Base-by-base conservation (phyloP, 2,888 invertebrate species). In the Cabera pusaria region DNA sequence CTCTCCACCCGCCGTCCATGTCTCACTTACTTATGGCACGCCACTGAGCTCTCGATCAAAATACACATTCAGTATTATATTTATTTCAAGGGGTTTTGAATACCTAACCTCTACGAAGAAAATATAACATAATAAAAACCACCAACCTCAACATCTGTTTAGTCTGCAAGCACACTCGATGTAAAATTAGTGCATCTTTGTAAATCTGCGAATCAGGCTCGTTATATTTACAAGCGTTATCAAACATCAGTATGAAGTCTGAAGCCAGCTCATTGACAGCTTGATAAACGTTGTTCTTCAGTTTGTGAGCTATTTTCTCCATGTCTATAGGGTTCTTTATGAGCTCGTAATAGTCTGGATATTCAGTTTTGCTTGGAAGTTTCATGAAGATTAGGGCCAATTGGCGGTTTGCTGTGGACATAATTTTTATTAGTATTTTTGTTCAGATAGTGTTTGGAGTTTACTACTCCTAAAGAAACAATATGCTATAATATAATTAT, bases 171-270 rank as follows among this genome's bases (percentile, higher is more conserved):
- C 97, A 96, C 28, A 98, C 91, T 49, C 97, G 91, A 81, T 99
- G 98, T 60, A 99, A 80, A 10, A 97, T 94, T 55, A 99, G 87
- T 0, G 98, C 98, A 79, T 99, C 98, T 86, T 98, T 98, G 73
- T 98, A 98, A 50, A 98, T 97, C 78, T 97, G 96, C 0, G 98
- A 98, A 69, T 98, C 98, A 0, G 98, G 98, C 69, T 98, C 98
- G 73, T 98, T 98, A 70, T 97, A 98, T 71, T 97, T 97, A 89
- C 97, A 98, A 0, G 98, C 98, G 73, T 98, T 98, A 63, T 97
- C 97, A 59, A 98, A 95, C 97, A 98, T 98, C 27, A 97, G 84
- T 56, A 96, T 92, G 57, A 98, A 94, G 81, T 98, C 98, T 0
- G 94, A 92, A 0, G 96, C 95, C 31, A 98, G 79, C 49, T 98